Evolutionary conservation across 2,888 invertebrate species (phyloP).

Genomic region (Glaucopsyche alexis): DNA sequence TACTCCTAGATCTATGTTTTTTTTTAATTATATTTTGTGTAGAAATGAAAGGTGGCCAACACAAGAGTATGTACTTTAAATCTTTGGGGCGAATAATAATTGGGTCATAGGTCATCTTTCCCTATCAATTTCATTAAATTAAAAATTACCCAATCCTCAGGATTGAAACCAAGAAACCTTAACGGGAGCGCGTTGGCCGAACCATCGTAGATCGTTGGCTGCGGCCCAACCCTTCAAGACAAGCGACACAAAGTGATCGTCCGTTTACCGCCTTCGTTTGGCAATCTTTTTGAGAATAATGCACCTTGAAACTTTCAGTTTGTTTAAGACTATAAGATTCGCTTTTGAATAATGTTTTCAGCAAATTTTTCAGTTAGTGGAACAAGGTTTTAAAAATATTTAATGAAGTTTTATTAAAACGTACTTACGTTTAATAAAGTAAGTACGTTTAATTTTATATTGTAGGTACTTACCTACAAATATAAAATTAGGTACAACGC

Average conservation of each 20-base stretch:
- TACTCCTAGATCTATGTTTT: too few relatives aligned
- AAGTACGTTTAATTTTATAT: too few relatives aligned
- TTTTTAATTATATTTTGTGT: too few relatives aligned
- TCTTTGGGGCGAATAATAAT: too few relatives aligned
- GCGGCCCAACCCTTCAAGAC: constrained; percentile 53
- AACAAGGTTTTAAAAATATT: neutral
- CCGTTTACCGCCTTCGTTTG: constrained; percentile 64
- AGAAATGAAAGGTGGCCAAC: too few relatives aligned
- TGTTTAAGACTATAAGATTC: neutral
- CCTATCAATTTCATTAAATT: too few relatives aligned
- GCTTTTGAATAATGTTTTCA: constrained; percentile 7
- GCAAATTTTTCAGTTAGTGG: neutral
- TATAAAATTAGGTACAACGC: too few relatives aligned
- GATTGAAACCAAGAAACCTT: constrained; percentile 35
- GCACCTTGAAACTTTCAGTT: constrained; percentile 46
- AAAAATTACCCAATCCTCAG: constrained; percentile 16
- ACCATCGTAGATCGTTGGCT: constrained; percentile 47
- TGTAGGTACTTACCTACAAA: too few relatives aligned
- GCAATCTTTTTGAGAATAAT: constrained; percentile 65
- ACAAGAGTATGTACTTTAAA: too few relatives aligned
- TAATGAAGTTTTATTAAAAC: constrained; percentile 9
- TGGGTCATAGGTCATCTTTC: too few relatives aligned
- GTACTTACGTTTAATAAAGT: too few relatives aligned
- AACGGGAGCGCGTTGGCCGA: constrained; percentile 33
- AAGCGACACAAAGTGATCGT: constrained; percentile 54